A percentile compares a stretch with the other conserved stretches of the same genome.
phyloP scores from a whole-genome alignment of 2,888 invertebrate genomes.

The Lamellibrachia satsuma region DNA sequence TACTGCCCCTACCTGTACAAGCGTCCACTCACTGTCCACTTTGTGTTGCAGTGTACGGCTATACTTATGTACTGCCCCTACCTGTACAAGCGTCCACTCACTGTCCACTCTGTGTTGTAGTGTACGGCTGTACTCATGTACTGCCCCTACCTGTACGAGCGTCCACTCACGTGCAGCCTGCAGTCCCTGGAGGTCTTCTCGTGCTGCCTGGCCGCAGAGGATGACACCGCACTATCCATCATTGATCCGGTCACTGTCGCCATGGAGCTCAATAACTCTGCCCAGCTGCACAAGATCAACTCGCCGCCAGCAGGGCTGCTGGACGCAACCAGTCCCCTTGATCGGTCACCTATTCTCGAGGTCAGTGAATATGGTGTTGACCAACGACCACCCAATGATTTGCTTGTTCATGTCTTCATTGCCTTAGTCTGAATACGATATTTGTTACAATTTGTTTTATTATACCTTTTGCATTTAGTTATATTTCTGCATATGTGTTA shows the following conservation, averaged over 20 bases:
- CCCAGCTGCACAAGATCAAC: slow-evolving; percentile 48
- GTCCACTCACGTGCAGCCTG: slow-evolving; percentile 78
- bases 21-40: too few species aligned
- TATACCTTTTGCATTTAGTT: too few species aligned
- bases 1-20: too few species aligned
- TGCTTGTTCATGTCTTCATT: neutral
- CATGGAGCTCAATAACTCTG: slow-evolving; percentile 59
- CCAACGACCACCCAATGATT: neutral
- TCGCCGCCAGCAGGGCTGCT: slow-evolving; percentile 48
- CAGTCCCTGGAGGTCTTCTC: slow-evolving; percentile 85
- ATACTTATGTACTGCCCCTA: too few species aligned
- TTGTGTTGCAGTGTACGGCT: too few species aligned
- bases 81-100: neutral
- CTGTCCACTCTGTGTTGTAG: slow-evolving; percentile 62
- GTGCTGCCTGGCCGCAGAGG: slow-evolving; percentile 87
- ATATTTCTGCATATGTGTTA: too few species aligned
- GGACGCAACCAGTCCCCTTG: slow-evolving; percentile 51
- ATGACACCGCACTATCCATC: slow-evolving; percentile 91
- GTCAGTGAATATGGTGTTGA: slow-evolving; percentile 40
- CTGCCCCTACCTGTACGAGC: slow-evolving; percentile 74
- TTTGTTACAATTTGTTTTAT: too few species aligned
- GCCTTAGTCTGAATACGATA: neutral
- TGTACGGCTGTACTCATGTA: slow-evolving; percentile 89
- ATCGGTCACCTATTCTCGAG: slow-evolving; percentile 58
- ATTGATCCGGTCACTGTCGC: slow-evolving; percentile 77